Evolutionary conservation across 1,140 invertebrate genomes (phyloP), one percentile per base, ranked within the genome.

Genomic region (Dysdera silvatica): DNA sequence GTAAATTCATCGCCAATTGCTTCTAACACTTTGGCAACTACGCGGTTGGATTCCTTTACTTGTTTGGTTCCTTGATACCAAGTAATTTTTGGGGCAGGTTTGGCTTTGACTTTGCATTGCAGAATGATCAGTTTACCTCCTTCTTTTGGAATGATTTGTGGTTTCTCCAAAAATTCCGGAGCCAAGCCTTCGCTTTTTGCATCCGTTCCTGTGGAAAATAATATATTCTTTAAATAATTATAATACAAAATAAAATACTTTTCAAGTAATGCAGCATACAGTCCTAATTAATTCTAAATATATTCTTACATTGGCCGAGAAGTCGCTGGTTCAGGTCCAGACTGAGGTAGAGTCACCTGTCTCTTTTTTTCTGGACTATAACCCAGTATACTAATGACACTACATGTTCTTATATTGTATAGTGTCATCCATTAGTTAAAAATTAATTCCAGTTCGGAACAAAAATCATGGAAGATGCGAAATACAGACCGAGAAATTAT

Each of bases 121-220:
- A 97, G 93, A 41, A 91, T 89, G 71, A 97, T 96, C 52, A 95
- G 81, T 65, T 91, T 93, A 57, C 91, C 91, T 73, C 85, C 89
- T 77, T 96, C 93, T 78, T 98, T 97, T 70, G 95, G 91, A 80
- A 96, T 93, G 75, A 98, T 98, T 78, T 87, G 85, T 41, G 95
- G 95, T 81, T 97, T 96, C 75, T 95, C 95, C 71, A 93, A 83
- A 77, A 98, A 95, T 45, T 89, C 91, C 51, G 95, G 95, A 65
- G 92, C 88, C 79, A 95, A 95, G 66, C 91, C 91, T 61, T 74
- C 70, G 35, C 69, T 88, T 78, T 94, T 91, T 85, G 72, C 73
- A 24, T 71, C 87, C 88, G 49, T 61, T 61, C 83, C 70, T 72
- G 26, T 87, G 89, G 89, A 82, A 74, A 81, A 79, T 73, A 76